Conservation (phyloP, 1,140 invertebrate genomes). For the Pseudachorutes palmiensis region DNA sequence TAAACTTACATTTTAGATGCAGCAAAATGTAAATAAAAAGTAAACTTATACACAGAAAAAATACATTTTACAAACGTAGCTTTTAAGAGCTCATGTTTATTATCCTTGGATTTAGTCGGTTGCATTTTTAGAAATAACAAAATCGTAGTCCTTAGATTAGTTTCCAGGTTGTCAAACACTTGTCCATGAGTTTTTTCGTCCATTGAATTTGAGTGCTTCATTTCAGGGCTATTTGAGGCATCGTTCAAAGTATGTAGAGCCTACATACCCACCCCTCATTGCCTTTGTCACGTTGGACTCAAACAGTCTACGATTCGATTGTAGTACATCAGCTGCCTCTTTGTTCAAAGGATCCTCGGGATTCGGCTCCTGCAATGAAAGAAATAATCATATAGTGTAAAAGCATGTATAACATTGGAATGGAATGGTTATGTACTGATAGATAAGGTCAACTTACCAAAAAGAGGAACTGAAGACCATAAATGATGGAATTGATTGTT, state of each 20-base stretch:
- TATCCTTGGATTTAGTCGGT: too few species aligned
- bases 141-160: too few species aligned
- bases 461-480: constrained; percentile 95
- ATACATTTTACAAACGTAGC: too few species aligned
- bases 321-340: constrained; percentile 95
- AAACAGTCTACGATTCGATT: constrained; percentile 85
- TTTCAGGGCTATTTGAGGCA: constrained; percentile 71
- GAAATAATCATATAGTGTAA: constrained; percentile 19
- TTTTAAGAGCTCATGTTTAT: too few species aligned
- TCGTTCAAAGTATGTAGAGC: constrained; percentile 84
- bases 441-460: too few species aligned
- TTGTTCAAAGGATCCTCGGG: constrained; percentile 97
- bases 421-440: too few species aligned
- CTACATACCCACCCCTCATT: constrained; percentile 89
- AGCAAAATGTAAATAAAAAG: too few species aligned
- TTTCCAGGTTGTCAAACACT: too few species aligned
- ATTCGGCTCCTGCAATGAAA: constrained; percentile 75
- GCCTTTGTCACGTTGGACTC: constrained; percentile 94
- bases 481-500: constrained; percentile 95
- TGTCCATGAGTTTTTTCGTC: too few species aligned
- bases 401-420: not conserved
- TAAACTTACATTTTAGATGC: too few species aligned
- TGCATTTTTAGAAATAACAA: too few species aligned
- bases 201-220: not conserved
- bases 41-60: too few species aligned